Conservation (phyloP, 2,797 vertebrate species). For the Falco concolor region DNA sequence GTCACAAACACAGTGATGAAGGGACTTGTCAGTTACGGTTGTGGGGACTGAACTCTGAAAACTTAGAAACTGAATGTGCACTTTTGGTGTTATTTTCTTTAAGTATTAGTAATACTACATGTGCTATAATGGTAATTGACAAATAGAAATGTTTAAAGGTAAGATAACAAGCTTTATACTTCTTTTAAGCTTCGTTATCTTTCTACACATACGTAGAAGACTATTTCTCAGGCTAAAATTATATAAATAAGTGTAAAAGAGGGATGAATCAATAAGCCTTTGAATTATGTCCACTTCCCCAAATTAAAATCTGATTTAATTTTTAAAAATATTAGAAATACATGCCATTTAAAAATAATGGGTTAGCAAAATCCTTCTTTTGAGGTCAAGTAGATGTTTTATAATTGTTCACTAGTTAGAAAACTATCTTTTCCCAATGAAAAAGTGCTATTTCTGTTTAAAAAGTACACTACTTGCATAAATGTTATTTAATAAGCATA, state of each 20-base stretch:
- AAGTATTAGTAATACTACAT: neutral
- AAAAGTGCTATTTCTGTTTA: neutral
- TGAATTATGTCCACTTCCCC: neutral
- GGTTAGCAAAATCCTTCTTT: neutral
- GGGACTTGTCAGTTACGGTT: neutral
- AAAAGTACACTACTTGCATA: neutral
- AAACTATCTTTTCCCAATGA: neutral
- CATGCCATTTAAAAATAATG: neutral
- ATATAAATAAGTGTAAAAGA: neutral
- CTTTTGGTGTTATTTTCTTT: neutral
- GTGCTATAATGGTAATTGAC: neutral
- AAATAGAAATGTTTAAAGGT: neutral
- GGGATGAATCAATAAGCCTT: neutral
- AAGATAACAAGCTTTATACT: neutral
- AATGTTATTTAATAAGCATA: constrained; percentile 9
- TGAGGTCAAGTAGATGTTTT: neutral
- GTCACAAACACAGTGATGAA: neutral
- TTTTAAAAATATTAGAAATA: neutral
- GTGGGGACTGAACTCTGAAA: neutral
- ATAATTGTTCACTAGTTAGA: neutral
- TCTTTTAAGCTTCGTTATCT: neutral
- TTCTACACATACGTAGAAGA: neutral
- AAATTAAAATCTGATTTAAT: neutral
- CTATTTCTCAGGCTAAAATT: neutral
- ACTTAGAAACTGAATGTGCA: neutral